Base-by-base conservation (phyloP, 1,140 invertebrate species). In the Aphelinus atriplicis region DNA sequence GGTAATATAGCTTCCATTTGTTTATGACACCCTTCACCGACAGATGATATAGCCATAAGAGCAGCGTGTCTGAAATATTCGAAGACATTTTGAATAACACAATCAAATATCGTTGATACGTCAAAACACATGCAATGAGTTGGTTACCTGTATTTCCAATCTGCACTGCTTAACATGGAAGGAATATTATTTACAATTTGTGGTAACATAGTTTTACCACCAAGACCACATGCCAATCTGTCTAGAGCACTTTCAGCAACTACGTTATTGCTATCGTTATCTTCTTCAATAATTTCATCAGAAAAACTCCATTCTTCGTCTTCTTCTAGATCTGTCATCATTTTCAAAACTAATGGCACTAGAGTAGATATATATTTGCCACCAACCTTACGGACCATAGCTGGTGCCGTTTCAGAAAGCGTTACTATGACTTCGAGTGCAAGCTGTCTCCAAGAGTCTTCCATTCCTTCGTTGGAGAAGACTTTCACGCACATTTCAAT, bases 261-360 rank as follows among this genome's bases (percentile, higher is more conserved):
- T 3, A 97, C 95, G 82, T 95, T 93, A 86, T 98, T 98, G 79
- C 95, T 95, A 78, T 95, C 93, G 74, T 91, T 93, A 78, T 94
- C 93, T 68, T 95, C 93, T 67, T 93, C 91, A 67, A 90, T 88
- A 62, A 94, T 90, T 82, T 92, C 91, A 82, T 93, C 92, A 26
- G 87, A 86, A 10, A 90, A 84, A 63, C 91, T 90, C 93, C 95
- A 95, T 53, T 94, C 93, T 48, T 93, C 90, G 78, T 98, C 95
- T 43, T 99, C 97, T 48, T 99, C 97, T 57, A 99, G 87, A 82
- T 99, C 97, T 7, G 97, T 96, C 98, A 99, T 99, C 93, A 99
- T 95, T 82, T 94, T 92, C 60, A 99, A 87, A 69, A 98, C 91
- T 70, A 96, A 89, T 0, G 95, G 94, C 26, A 98, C 93, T 78